Evolutionary conservation across 64 coral and sea anemone genomes (phyloP).

Genomic region (Acropora tenuis): DNA sequence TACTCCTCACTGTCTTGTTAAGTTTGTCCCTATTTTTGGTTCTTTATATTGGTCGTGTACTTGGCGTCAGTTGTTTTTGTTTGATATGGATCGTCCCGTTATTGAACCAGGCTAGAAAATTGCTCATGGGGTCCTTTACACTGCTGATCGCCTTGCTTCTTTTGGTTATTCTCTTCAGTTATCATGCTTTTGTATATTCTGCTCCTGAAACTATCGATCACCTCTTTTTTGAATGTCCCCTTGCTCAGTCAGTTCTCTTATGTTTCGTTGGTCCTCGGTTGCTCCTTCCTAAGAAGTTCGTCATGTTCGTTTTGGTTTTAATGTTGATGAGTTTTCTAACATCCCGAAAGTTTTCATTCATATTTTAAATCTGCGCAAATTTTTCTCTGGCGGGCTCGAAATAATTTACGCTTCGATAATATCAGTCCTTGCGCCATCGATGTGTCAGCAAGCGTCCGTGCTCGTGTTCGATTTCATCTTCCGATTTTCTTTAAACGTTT

Average conservation of each 20-base stretch:
- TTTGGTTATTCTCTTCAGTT: no score
- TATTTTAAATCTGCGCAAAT: not conserved
- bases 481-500: not conserved
- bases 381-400: not conserved
- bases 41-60: slow-evolving; percentile 6
- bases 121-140: no score
- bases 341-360: not conserved
- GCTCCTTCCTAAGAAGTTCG: not conserved
- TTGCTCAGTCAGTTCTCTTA: not conserved
- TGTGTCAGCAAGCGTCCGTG: not conserved
- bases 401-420: not conserved
- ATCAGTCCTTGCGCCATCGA: not conserved
- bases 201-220: not conserved
- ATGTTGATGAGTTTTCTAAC: not conserved
- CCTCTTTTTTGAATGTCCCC: not conserved
- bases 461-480: not conserved
- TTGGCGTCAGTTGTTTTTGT: not conserved
- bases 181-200: no score
- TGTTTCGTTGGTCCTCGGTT: not conserved
- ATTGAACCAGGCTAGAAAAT: slow-evolving; percentile 2
- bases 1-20: not conserved
- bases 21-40: not conserved
- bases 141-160: no score
- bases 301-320: not conserved
- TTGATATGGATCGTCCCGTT: slow-evolving; percentile 3